Evolutionary conservation across 2,888 invertebrate species (phyloP).

Genomic region (Polydrusus pterygomalis): DNA sequence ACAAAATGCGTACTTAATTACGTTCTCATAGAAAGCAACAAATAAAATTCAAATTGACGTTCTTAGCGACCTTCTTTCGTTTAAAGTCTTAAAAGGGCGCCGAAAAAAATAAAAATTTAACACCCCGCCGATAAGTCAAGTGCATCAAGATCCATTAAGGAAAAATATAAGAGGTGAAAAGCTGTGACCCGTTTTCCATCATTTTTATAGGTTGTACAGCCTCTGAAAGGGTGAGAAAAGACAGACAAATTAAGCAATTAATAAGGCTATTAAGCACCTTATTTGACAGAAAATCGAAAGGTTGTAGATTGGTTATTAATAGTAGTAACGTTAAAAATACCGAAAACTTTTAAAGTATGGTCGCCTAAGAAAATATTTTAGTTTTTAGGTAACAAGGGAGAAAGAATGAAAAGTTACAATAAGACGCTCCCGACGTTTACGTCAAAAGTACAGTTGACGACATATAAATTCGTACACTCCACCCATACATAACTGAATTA

Average conservation of each 20-base stretch:
- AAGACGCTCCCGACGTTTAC: too few species aligned
- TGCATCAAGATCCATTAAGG: constrained; percentile 36
- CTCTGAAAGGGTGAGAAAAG: constrained; percentile 34
- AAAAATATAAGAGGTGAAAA: constrained; percentile 39
- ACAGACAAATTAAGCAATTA: constrained; percentile 44
- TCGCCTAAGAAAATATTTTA: too few species aligned
- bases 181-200: constrained; percentile 23
- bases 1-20: too few species aligned
- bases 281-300: constrained; percentile 38
- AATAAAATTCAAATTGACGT: too few species aligned
- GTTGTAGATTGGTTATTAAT: background rate
- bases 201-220: constrained; percentile 44
- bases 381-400: too few species aligned
- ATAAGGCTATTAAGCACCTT: constrained; percentile 37
- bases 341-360: too few species aligned
- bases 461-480: too few species aligned
- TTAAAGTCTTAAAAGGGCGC: background rate
- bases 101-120: constrained; percentile 25
- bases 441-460: too few species aligned
- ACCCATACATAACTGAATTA: too few species aligned
- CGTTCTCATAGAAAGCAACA: too few species aligned
- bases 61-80: too few species aligned
- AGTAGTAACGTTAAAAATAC: background rate
- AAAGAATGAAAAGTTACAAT: too few species aligned
- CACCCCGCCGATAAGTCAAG: constrained; percentile 37